Evolutionary conservation across 1,140 invertebrate genomes (phyloP).

Genomic region (Proctacanthus coquilletti): DNA sequence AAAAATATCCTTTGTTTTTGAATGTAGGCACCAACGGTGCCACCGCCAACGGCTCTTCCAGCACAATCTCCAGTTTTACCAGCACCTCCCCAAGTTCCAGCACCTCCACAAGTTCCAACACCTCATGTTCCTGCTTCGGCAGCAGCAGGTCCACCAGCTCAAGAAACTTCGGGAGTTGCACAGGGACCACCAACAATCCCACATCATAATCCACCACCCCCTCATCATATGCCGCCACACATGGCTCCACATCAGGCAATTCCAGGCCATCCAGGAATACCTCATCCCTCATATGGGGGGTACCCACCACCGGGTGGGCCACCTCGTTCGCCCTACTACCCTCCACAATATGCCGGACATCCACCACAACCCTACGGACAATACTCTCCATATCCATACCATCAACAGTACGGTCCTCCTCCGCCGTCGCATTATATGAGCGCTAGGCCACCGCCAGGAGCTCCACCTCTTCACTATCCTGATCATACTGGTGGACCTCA

Average conservation of each 20-base stretch:
- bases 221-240: constrained; percentile 24
- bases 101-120: constrained; percentile 8
- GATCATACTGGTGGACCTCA: constrained; percentile 8
- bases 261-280: constrained; percentile 33
- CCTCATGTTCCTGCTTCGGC: constrained; percentile 20
- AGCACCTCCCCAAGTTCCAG: too few species aligned
- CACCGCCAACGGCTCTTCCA: constrained; percentile 19
- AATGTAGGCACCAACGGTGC: constrained; percentile 5
- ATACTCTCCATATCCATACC: constrained; percentile 40
- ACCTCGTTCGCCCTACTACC: constrained; percentile 44
- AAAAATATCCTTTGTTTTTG: too few species aligned
- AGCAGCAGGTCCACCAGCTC: constrained; percentile 21
- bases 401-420: constrained; percentile 41
- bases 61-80: constrained; percentile 9
- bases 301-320: constrained; percentile 36
- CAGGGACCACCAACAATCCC: constrained; percentile 25
- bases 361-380: constrained; percentile 42
- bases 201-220: constrained; percentile 25
- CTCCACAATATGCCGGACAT: constrained; percentile 43
- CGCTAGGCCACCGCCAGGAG: constrained; percentile 8
- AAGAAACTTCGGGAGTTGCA: constrained; percentile 18
- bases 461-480: constrained; percentile 8
- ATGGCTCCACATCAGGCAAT: constrained; percentile 27
- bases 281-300: constrained; percentile 30
- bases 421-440: constrained; percentile 32